Conservation (phyloP, 2,113 vertebrate genomes). For the Glareola pratincola region DNA sequence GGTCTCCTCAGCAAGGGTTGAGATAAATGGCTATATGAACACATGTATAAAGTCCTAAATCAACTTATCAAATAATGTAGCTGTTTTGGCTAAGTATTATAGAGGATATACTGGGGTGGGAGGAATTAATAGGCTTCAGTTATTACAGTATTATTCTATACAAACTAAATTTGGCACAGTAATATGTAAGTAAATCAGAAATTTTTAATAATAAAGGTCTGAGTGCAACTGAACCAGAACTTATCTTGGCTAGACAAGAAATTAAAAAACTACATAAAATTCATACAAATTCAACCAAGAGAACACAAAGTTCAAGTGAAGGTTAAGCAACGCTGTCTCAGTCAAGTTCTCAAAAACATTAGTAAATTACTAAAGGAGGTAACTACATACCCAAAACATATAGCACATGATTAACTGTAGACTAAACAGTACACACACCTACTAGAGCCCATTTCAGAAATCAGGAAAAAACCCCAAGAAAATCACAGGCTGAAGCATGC, state of each 20-base stretch:
- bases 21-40: conserved; percentile 73
- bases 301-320: not conserved
- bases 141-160: conserved; percentile 17
- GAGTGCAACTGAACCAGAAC: conserved; percentile 1
- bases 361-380: not conserved
- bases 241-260: not conserved
- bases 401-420: not conserved
- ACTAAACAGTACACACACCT: not conserved
- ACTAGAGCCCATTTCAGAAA: not conserved
- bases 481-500: not conserved
- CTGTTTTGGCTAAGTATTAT: conserved; percentile 46
- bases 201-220: conserved; percentile 5
- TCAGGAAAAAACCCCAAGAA: not conserved
- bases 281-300: not conserved
- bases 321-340: not conserved
- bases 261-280: not conserved
- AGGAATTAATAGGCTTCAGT: conserved; percentile 31
- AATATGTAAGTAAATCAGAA: conserved; percentile 32
- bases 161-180: not conserved
- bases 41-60: conserved; percentile 66
- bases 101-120: conserved; percentile 6
- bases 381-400: not conserved
- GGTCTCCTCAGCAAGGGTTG: conserved; percentile 67
- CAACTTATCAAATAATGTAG: conserved; percentile 62
- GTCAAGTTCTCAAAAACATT: not conserved